Base-by-base conservation (phyloP, 1,140 invertebrate genomes). In the Helicoverpa zea region DNA sequence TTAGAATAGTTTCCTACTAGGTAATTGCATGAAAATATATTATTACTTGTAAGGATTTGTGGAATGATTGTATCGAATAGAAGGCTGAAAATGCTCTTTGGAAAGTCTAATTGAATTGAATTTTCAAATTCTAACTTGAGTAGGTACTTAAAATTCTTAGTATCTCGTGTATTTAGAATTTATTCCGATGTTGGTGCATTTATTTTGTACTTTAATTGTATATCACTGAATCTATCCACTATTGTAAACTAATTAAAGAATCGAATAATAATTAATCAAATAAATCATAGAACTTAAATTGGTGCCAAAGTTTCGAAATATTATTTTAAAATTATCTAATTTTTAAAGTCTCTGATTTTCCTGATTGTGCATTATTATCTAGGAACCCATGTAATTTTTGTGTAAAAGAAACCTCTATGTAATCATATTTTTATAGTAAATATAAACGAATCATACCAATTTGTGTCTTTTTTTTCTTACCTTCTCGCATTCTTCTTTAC, bases 401-500 rank as follows among this genome's bases (percentile, higher is more conserved):
- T 76, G 81, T 81, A 81, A 82, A 81, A 86, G 81, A 80, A 72
- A 83, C 66, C 73, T 77, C 78, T 83, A 89, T 88, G 88, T 90
- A 90, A 91, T 87, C 86, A 87, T 91, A 91, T 91, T 91, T 91
- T 91, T 90, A 84, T 91, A 89, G 61, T 77, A 77, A 86, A 79
- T 79, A 70, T 87, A 88, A 88, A 87, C 30, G 68, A 81, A 75
- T 79, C 61, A 78, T 81, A 52, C 58, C 47, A 81, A 74, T 79
- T 13, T 77, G 78, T 78, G 82, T 82, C 35, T 35, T 43, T 82
- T 78, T 78, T 79, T 75, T 74, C 29, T 18, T 51, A 61, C 30
- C 2, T 3, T 30, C 29, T 30, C 35, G 14, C 14, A 47, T 10
- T 14, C 2, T 47, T 16, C 3, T 43, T 35, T 43, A 43, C 7